Evolutionary conservation across 2,888 invertebrate species (phyloP), one percentile per base, ranked within the genome.

Genomic region (Leistus spinibarbis): DNA sequence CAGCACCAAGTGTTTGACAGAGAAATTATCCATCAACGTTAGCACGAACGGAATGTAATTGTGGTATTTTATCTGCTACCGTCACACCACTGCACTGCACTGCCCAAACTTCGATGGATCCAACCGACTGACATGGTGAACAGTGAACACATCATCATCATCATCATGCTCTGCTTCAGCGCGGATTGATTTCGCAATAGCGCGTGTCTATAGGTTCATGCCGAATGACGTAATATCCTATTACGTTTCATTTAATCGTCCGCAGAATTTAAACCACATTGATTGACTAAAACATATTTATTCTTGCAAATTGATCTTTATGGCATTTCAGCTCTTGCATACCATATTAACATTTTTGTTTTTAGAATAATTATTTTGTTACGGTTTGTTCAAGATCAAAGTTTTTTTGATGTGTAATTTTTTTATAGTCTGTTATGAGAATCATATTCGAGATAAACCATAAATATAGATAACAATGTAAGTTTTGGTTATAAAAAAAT

Each of bases 1-100:
- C 64, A 24, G 23, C 27, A 17, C 24, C 27, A 64, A 64, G 27
- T 27, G 64, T 17, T 69, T 60, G 69, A 69, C 24, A 62, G 60
- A 19, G 60, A 56, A 57, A 72, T 72, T 66, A 72, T 72, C 60
- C 72, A 65, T 64, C 27, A 27, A 20, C 27, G 64, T 60, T 60
- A 60, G 40, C 60, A 17, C 60, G 60, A 60, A 60, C 22, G 60
- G 60, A 60, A 60, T 60, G 60, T 60, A 60, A 60, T 60, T 60
- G 60, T 60, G 60, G 60, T 60, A 22, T 60, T 60, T 60, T 60
- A 60, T 60, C 60, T 60, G 60, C 60, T 20, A 60, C 60, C 60
- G 60, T 60, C 60, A 60, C 60, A 19, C 60, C 19, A 20, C 3
- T 13, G 5, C 60, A 60, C 60, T 10, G 19, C 19, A 20, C 3